Base-by-base conservation (phyloP, 2,113 vertebrate genomes). In the Cheilinus undulatus region DNA sequence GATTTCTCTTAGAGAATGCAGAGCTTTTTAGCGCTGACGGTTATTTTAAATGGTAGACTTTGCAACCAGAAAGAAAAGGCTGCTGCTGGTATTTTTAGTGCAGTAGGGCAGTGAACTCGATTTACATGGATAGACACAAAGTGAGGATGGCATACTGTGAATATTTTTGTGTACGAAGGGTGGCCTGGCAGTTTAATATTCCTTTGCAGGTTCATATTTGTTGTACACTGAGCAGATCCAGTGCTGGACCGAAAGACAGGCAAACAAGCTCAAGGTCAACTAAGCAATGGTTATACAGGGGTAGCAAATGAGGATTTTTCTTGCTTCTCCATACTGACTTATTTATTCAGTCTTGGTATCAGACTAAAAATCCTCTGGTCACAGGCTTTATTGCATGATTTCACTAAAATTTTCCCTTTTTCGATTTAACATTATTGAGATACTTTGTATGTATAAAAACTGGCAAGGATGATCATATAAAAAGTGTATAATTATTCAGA, bases 251-350 rank as follows among this genome's bases (percentile, higher is more conserved):
- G 40, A 4, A 40, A 54, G 32, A 26, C 40, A 43, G 30, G 4
- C 28, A 52, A 56, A 34, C 20, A 12, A 24, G 36, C 64, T 32
- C 20, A 80, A 64, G 24, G 58, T 63, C 64, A 73, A 45, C 23
- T 30, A n/a, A 36, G 36, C 26, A 59, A 49, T 36, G 7, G 22
- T 43, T 15, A 28, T 28, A 11, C 49, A 27, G 15, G 38, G 19
- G 14, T n/a, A 51, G 34, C 3, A 20, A 20, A 5, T 20, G 32
- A 38, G n/a, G 23, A 32, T 50, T 45, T 69, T 48, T 58, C 12
- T 38, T 14, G 20, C 43, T 28, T 38, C 5, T 14, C 8, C 4
- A 38, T 26, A n/a, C n/a, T 14, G 20, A 26, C 52, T 61, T 30
- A 46, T 40, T 56, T 48, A 6, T 22, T 62, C 40, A 27, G 28